phyloP scores from a whole-genome alignment of 2,888 invertebrate genomes.

The Tetranychus truncatus region DNA sequence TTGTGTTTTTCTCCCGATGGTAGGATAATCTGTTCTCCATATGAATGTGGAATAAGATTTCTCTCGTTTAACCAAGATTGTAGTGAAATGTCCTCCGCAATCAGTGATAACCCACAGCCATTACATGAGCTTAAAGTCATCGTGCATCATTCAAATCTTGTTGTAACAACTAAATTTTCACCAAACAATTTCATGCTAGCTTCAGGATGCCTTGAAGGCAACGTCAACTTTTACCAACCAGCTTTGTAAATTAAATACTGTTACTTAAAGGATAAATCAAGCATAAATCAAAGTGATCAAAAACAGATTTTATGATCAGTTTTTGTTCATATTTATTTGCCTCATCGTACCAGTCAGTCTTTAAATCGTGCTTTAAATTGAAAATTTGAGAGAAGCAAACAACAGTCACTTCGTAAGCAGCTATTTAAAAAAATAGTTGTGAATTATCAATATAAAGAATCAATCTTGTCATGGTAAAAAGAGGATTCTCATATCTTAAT shows the following conservation, averaged over 20 bases:
- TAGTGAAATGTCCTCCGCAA: constrained; percentile 53
- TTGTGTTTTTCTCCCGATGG: constrained; percentile 77
- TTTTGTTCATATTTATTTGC: too few relatives aligned
- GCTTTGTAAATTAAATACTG: constrained; percentile 12
- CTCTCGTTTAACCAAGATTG: constrained; percentile 58
- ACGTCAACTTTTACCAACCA: constrained; percentile 76
- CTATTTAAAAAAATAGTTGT: too few relatives aligned
- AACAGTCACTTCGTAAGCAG: too few relatives aligned
- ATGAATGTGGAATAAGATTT: constrained; percentile 64
- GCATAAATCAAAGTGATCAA: too few relatives aligned
- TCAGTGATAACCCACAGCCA: constrained; percentile 35
- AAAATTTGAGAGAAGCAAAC: too few relatives aligned
- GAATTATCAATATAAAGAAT: too few relatives aligned
- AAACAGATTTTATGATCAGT: too few relatives aligned
- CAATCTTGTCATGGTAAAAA: too few relatives aligned
- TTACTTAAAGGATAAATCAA: too few relatives aligned
- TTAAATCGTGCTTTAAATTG: too few relatives aligned
- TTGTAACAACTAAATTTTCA: constrained; percentile 73
- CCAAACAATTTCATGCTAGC: constrained; percentile 68
- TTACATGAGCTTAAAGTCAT: constrained; percentile 49
- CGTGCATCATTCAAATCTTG: constrained; percentile 59
- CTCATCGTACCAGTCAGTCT: too few relatives aligned
- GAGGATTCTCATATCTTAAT: too few relatives aligned
- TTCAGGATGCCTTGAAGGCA: constrained; percentile 71
- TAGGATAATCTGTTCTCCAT: constrained; percentile 71